phyloP scores from a whole-genome alignment of 2,113 vertebrate species.

The Rynchops niger region DNA sequence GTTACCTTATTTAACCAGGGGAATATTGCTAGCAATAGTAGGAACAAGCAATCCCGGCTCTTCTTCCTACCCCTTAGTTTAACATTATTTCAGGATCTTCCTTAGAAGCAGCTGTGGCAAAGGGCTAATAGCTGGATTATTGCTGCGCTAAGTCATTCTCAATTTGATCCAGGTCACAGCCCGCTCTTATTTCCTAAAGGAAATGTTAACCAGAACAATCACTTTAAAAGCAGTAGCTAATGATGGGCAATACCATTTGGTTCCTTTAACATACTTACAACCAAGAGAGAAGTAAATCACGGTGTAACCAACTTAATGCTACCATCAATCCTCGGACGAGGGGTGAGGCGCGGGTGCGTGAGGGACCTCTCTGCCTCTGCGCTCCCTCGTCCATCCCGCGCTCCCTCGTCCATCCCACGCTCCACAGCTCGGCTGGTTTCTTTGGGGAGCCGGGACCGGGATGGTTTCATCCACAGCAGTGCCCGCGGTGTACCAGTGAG shows the following conservation, averaged over 20 bases:
- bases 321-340: accelerated
- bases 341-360: neutral
- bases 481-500: neutral
- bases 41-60: neutral
- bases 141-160: neutral
- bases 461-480: accelerated
- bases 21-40: neutral
- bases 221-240: neutral
- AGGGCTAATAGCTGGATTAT: neutral
- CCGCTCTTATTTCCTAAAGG: neutral
- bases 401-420: neutral
- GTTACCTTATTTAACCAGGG: neutral
- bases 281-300: neutral
- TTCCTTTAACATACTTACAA: neutral
- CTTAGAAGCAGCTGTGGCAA: neutral
- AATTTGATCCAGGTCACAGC: neutral
- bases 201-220: neutral
- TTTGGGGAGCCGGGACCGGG: neutral
- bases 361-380: neutral
- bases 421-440: accelerated
- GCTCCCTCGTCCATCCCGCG: neutral
- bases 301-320: accelerated
- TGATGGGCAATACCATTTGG: neutral
- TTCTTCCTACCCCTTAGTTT: neutral
- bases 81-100: neutral